Percentiles rank a stretch among this genome's conserved stretches.
These are phyloP conservation scores for Laticauda laticaudata DNA, from an alignment of 2,113 vertebrate species.

Conservation along the genomic window DNA sequence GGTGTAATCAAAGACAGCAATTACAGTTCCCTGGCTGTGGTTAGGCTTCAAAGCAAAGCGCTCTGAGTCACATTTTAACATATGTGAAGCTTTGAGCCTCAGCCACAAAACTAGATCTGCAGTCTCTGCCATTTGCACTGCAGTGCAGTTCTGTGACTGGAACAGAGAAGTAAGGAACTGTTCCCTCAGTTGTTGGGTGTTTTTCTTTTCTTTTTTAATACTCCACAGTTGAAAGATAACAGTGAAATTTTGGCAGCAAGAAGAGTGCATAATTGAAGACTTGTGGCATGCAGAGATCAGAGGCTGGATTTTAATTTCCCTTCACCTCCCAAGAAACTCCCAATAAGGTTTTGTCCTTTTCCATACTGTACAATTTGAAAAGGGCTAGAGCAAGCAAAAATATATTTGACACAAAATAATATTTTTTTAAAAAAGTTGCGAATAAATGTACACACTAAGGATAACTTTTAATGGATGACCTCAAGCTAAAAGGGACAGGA, in stretches of 20 bases:
- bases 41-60: constrained; percentile 85
- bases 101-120: constrained; percentile 52
- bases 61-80: constrained; percentile 72
- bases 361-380: neutral
- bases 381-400: neutral
- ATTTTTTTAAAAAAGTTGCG: neutral
- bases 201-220: too few species aligned
- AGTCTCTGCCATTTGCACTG: constrained; percentile 39
- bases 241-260: constrained; percentile 5
- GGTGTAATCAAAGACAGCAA: constrained; percentile 84
- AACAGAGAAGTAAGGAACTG: neutral
- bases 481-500: neutral
- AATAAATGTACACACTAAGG: neutral
- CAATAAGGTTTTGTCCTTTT: neutral
- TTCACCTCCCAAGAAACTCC: neutral
- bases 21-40: constrained; percentile 82
- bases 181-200: neutral
- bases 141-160: constrained; percentile 40
- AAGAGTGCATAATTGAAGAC: constrained; percentile 14
- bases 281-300: constrained; percentile 10
- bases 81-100: constrained; percentile 61
- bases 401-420: neutral
- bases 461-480: neutral
- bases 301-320: neutral
- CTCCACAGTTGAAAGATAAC: neutral